Conservation (phyloP, 2,113 vertebrate species). For the Trinectes maculatus region DNA sequence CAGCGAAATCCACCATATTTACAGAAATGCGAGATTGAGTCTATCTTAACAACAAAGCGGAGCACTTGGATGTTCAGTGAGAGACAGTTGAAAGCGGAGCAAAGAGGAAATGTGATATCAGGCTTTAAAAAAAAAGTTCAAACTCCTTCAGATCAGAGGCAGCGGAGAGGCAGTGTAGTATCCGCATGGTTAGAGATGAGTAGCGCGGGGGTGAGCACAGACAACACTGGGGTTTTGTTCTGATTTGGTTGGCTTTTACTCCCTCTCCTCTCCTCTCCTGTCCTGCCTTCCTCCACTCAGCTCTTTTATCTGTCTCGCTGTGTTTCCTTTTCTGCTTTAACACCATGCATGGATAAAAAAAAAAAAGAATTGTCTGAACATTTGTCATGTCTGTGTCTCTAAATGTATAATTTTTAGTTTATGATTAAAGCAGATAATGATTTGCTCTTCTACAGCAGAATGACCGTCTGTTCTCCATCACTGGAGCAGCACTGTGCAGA, state of each 20-base stretch:
- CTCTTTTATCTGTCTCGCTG: conserved; percentile 33
- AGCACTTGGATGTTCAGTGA: neutral
- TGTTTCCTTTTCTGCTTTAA: conserved; percentile 4
- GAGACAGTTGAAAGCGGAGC: conserved; percentile 15
- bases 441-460: too few species aligned
- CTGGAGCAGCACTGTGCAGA: too few species aligned
- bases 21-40: neutral
- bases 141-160: conserved; percentile 55
- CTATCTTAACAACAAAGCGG: conserved; percentile 22
- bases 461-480: too few species aligned
- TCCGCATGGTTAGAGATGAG: conserved; percentile 43
- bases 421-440: too few species aligned
- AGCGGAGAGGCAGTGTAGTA: conserved; percentile 62
- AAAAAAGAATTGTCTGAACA: too few species aligned
- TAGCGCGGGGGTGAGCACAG: conserved; percentile 25
- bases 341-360: too few species aligned
- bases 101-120: conserved; percentile 27
- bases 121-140: conserved; percentile 46
- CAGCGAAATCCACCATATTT: conserved; percentile 15
- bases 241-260: conserved; percentile 39
- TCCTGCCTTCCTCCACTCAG: neutral
- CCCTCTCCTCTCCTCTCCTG: conserved; percentile 1
- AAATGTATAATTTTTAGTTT: too few species aligned
- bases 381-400: too few species aligned
- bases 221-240: conserved; percentile 49